phyloP scores from a whole-genome alignment of 2,113 vertebrate genomes.

The Salvelinus alpinus region DNA sequence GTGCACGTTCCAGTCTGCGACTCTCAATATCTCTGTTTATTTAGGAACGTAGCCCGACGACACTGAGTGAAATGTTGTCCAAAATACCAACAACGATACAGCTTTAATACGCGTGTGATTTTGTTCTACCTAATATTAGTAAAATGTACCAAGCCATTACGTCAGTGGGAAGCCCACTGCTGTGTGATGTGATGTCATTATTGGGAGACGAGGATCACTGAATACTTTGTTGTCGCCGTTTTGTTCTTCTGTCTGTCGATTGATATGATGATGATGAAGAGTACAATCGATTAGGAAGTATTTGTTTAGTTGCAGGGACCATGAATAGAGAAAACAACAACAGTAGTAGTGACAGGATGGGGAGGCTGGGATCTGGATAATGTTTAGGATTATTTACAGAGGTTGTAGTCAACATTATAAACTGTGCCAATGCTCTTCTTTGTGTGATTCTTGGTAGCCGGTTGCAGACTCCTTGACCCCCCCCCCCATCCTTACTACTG shows the following conservation, averaged over 20 bases:
- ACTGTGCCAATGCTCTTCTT: background rate
- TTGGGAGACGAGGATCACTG: background rate
- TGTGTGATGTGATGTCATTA: background rate
- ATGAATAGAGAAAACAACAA: too few species aligned
- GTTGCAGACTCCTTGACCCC: constrained; percentile 25
- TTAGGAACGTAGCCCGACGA: too few species aligned
- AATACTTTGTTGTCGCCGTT: too few species aligned
- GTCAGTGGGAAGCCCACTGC: background rate
- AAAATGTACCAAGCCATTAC: background rate
- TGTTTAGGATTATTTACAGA: background rate
- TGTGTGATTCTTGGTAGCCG: background rate
- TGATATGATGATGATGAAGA: too few species aligned
- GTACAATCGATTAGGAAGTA: too few species aligned
- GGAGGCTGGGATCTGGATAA: too few species aligned
- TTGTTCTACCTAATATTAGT: too few species aligned
- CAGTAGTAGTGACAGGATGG: too few species aligned
- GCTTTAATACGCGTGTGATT: too few species aligned
- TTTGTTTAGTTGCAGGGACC: too few species aligned
- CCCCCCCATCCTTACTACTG: background rate
- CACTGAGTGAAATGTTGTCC: background rate
- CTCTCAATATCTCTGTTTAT: background rate
- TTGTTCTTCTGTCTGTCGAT: too few species aligned
- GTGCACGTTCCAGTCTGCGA: background rate
- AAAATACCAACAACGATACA: too few species aligned
- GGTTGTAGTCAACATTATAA: background rate